Conservation (phyloP, 2,113 vertebrate species). For the Oceanites oceanicus region DNA sequence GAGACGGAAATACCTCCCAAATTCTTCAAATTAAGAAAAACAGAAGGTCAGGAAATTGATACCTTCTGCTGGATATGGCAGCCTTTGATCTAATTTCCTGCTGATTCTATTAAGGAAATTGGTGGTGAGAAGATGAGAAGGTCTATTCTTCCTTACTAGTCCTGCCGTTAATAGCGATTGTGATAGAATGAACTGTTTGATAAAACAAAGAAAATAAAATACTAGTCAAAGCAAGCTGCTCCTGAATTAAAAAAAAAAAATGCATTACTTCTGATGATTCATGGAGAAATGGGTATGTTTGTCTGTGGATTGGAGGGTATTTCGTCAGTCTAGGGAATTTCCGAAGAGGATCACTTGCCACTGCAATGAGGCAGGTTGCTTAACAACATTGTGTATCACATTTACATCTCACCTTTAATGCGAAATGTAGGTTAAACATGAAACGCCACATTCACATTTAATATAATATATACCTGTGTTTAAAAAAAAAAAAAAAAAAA, state of each 20-base stretch:
- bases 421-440: neutral
- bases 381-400: neutral
- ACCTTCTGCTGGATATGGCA: neutral
- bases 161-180: neutral
- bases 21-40: neutral
- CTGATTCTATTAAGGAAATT: neutral
- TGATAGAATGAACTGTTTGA: neutral
- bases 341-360: neutral
- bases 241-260: neutral
- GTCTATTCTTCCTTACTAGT: neutral
- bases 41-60: neutral
- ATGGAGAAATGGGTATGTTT: neutral
- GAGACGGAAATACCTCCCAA: neutral
- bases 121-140: neutral
- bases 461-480: neutral
- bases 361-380: neutral
- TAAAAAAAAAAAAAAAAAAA: too few species aligned
- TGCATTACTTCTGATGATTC: neutral
- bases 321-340: neutral
- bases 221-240: neutral
- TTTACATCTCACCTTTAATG: neutral
- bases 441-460: neutral
- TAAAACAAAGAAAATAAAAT: neutral
- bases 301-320: neutral
- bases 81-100: neutral